Base-by-base conservation (phyloP, 1,140 invertebrate species). In the Penaeus japonicus region DNA sequence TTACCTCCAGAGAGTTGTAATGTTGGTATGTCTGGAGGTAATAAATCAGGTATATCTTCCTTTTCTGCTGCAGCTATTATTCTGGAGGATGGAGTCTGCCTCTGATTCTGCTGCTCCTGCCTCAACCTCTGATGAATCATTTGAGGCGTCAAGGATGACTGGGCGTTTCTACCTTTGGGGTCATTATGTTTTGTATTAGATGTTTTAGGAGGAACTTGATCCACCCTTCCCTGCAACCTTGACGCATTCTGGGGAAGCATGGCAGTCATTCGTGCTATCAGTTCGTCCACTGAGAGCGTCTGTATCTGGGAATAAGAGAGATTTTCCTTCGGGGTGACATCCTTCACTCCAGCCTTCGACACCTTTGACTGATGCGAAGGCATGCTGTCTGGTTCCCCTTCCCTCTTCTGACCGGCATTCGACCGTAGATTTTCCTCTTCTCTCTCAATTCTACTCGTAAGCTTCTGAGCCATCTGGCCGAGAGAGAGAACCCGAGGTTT, bases 261-360 rank as follows among this genome's bases (percentile, higher is more conserved):
- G 30, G 87, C 62, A 57, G 80, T 88, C 87, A 88, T 88, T 77
- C 81, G 83, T 30, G 80, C 87, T 73, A 83, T 83, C 55, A 88
- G 53, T 77, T 88, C 80, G 3, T 88, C 87, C 30, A 88, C 80
- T 39, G 87, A 88, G 15, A 88, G 53, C 20, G 32, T 78, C 57
- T 84, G 53, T 77, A 78, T 83, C 62, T 88, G 35, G 17, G 80
- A 84, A 57, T 83, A 62, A 32, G 80, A 59, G 15, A 88, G n/a
- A 78, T 65, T 32, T 35, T 35, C 65, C 62, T 20, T 62, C 7
- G 35, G 27, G 2, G 20, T 4, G 18, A 30, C 30, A 17, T 73
- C 70, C 5, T 47, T 47, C 47, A 47, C 47, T 47, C 47, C 47
- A 47, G 4, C 15, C 15, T 7, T 47, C 15, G 47, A 47, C 10